These are phyloP conservation scores for Ciconia maguari DNA, from an alignment of 2,113 vertebrate genomes.

Conservation along the genomic window DNA sequence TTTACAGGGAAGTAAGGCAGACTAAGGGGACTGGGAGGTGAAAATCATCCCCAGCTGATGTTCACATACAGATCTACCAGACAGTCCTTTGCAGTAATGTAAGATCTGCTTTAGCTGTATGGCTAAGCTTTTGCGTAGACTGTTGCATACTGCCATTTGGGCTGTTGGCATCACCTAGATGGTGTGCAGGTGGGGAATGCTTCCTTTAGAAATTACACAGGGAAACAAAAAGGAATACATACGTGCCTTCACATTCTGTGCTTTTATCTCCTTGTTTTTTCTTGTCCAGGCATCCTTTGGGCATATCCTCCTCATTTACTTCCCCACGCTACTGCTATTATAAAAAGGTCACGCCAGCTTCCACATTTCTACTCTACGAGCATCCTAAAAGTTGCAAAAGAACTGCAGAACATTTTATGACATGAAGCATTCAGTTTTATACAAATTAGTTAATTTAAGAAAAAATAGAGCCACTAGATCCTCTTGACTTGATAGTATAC, in stretches of 20 bases:
- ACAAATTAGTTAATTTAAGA: background rate
- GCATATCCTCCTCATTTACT: background rate
- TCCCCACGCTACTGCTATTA: fast-evolving
- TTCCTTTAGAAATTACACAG: background rate
- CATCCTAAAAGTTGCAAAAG: background rate
- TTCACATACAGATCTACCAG: background rate
- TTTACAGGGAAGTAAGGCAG: background rate
- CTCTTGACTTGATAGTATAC: background rate
- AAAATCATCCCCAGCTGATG: background rate
- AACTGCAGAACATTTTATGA: background rate
- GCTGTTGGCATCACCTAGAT: background rate
- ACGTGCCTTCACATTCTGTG: background rate
- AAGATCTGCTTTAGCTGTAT: background rate
- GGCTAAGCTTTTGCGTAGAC: background rate
- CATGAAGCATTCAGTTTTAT: background rate
- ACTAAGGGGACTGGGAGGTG: background rate
- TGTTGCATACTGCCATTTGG: background rate
- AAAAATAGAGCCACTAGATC: background rate
- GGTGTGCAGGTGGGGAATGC: background rate
- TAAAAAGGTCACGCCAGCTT: background rate
- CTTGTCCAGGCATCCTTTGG: background rate
- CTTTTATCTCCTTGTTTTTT: background rate
- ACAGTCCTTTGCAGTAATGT: background rate
- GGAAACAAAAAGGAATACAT: background rate
- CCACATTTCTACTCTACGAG: background rate